Evolutionary conservation across 2,797 vertebrate genomes (phyloP).

Genomic region (Gouania willdenowi): DNA sequence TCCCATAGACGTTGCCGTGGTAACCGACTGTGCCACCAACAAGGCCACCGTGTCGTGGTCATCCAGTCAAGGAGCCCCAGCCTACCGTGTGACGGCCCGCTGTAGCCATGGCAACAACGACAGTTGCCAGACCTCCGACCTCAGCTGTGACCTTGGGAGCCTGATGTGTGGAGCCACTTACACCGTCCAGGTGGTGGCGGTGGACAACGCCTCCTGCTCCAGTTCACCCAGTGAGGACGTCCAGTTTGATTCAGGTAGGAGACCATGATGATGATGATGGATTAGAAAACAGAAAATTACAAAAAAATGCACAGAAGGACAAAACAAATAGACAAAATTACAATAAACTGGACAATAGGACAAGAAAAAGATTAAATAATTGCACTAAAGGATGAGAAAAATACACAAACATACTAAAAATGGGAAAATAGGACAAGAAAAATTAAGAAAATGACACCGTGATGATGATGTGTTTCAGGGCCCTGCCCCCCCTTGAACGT

Average conservation of each 20-base stretch:
- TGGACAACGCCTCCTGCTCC: slow-evolving; percentile 50
- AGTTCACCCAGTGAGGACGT: slow-evolving; percentile 46
- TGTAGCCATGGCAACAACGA: slow-evolving; percentile 26
- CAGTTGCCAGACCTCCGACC: slow-evolving; percentile 41
- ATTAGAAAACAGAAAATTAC: too few species aligned
- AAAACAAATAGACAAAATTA: too few species aligned
- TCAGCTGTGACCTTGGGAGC: slow-evolving; percentile 37
- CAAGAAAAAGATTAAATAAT: too few species aligned
- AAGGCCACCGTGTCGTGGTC: slow-evolving; percentile 61
- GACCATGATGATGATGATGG: too few species aligned
- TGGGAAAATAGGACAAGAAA: too few species aligned
- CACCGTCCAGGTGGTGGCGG: slow-evolving; percentile 43
- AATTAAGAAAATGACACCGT: too few species aligned
- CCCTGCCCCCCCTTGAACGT: slow-evolving; percentile 64
- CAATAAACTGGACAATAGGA: too few species aligned
- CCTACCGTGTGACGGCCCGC: slow-evolving; percentile 46
- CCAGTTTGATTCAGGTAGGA: slow-evolving; percentile 52
- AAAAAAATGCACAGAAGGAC: too few species aligned
- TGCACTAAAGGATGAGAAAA: too few species aligned
- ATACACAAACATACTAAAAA: too few species aligned
- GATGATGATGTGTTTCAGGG: slow-evolving; percentile 30
- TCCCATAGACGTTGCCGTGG: slow-evolving; percentile 38
- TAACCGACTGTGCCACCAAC: slow-evolving; percentile 50
- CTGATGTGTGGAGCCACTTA: slow-evolving; percentile 57
- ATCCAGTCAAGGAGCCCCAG: slow-evolving; percentile 45